A percentile compares a stretch with the other conserved stretches of the same genome.
Evolutionary conservation across 2,888 invertebrate species (phyloP).

Genomic region (Drosophila incognita): DNA sequence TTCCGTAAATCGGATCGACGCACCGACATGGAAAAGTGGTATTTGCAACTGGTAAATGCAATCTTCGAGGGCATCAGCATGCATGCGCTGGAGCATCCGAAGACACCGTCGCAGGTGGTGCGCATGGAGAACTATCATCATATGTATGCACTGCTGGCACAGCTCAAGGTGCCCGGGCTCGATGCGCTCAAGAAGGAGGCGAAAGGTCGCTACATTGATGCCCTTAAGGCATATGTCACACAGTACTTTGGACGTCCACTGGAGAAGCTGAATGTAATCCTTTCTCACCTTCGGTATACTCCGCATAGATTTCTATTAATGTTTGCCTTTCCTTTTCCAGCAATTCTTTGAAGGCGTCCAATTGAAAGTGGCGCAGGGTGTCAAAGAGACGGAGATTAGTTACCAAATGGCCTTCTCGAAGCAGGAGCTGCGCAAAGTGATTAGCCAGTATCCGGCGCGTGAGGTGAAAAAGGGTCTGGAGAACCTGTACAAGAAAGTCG

Average conservation of each 20-base stretch:
- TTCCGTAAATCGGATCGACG: slow-evolving; percentile 94
- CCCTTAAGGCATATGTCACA: slow-evolving; percentile 95
- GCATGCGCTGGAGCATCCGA: slow-evolving; percentile 93
- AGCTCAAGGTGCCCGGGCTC: slow-evolving; percentile 94
- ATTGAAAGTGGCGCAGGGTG: slow-evolving; percentile 95
- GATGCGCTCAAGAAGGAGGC: slow-evolving; percentile 95
- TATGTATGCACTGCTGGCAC: slow-evolving; percentile 93
- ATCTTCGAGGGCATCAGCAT: slow-evolving; percentile 93
- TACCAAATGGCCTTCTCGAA: slow-evolving; percentile 99
- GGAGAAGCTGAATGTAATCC: slow-evolving; percentile 93
- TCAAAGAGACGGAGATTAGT: slow-evolving; percentile 98
- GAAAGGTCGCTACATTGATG: slow-evolving; percentile 95
- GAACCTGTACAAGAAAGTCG: slow-evolving; percentile 96
- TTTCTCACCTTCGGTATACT: slow-evolving; percentile 19
- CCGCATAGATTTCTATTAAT: neutral
- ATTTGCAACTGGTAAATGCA: slow-evolving; percentile 91
- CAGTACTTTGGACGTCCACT: slow-evolving; percentile 97
- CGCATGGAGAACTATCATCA: slow-evolving; percentile 99
- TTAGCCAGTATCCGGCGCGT: slow-evolving; percentile 96
- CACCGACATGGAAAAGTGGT: slow-evolving; percentile 97
- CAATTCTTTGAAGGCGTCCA: slow-evolving; percentile 98
- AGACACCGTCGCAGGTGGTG: slow-evolving; percentile 96
- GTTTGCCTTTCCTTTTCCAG: slow-evolving; percentile 85
- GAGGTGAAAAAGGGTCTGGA: slow-evolving; percentile 97
- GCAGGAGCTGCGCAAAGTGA: slow-evolving; percentile 97